Percentiles rank a stretch among this genome's conserved stretches.
Evolutionary conservation across 2,797 vertebrate genomes (phyloP).

Genomic region (Oceanodroma leucorhoa): DNA sequence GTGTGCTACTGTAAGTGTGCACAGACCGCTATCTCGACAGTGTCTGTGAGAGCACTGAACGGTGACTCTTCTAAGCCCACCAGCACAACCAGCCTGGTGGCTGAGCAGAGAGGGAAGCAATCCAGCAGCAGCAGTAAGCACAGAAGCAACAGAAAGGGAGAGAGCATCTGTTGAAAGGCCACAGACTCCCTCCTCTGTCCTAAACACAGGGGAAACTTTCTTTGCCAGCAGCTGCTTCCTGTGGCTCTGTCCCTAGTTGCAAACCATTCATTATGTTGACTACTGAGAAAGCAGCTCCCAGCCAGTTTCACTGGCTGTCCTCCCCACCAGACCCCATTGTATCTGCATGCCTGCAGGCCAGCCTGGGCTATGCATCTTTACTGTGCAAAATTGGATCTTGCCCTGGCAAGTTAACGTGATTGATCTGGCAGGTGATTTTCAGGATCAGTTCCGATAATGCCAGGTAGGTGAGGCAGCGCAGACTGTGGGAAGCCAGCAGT

Average conservation of each 20-base stretch:
- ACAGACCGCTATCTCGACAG: fast-evolving
- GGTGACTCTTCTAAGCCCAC: not conserved
- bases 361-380: not conserved
- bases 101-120: not conserved
- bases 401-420: not conserved
- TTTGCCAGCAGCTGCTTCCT: not conserved
- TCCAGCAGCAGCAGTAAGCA: not conserved
- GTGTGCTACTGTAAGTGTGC: not conserved
- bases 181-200: not conserved
- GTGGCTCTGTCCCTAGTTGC: not conserved
- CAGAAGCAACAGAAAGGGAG: not conserved
- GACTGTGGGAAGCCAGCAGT: not conserved
- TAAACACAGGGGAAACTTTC: not conserved
- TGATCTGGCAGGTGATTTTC: not conserved
- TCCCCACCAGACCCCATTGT: fast-evolving
- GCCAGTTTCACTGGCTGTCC: not conserved
- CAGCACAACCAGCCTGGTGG: not conserved
- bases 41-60: fast-evolving
- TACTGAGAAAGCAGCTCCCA: not conserved
- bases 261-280: not conserved
- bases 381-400: not conserved
- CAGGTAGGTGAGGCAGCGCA: not conserved
- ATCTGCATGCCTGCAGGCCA: not conserved
- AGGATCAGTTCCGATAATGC: not conserved
- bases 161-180: not conserved